Base-by-base conservation (phyloP, 2,113 vertebrate genomes). In the Charadrius vociferus region DNA sequence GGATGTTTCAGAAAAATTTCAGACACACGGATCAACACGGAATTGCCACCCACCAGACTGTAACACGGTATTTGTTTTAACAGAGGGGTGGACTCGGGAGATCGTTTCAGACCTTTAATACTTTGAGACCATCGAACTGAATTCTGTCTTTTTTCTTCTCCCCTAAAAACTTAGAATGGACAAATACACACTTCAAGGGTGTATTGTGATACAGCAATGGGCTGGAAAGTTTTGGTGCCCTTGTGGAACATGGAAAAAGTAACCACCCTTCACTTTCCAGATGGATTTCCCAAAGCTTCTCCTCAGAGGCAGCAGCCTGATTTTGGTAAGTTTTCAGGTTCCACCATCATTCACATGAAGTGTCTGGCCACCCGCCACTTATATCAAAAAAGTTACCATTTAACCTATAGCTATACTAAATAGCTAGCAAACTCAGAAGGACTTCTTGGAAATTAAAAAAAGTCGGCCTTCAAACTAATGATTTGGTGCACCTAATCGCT, bases 11-110 rank as follows among this genome's bases (percentile, higher is more conserved):
- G 23, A 26, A 74, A 78, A 34, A 7, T 66, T 80, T 86, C 16
- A 37, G 53, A 63, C 26, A 34, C 20, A 14, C 4, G 72, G 47
- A 41, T 36, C 22, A 37, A 24, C 9, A 24, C 0, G 14, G 0
- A 67, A 41, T 58, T 71, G 6, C 14, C 34, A 70, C 41, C 26
- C 32, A 43, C 26, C 45, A 77, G 37, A 13, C 12, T 20, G 41
- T 75, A 34, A 50, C 4, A 14, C 7, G 30, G 41, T 24, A 45
- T 53, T 81, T 62, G 10, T 12, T 88, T 70, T 66, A 52, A 43
- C 30, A 87, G 30, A 62, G 7, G 32, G 26, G 6, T 36, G 37
- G 58, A 27, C 24, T 27, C 39, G 10, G 53, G 49, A 56, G 18
- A 16, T 21, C 3, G 4, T 82, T 81, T 59, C n/a, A 72, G 23